Percentiles rank a stretch among this genome's conserved stretches.
Conservation (phyloP, 1,140 invertebrate genomes). For the Anastrepha obliqua region DNA sequence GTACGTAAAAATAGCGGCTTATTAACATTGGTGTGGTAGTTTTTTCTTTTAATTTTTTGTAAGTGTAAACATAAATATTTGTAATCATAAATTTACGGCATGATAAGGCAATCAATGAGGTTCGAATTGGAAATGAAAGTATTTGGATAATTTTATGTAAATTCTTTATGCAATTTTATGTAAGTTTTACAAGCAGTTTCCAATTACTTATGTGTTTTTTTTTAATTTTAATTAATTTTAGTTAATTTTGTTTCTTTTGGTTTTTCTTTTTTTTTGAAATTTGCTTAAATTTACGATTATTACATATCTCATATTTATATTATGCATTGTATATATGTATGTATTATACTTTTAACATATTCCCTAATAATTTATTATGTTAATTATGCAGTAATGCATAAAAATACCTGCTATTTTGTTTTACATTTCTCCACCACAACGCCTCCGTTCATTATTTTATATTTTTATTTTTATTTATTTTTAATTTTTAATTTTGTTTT, state of each 20-base stretch:
- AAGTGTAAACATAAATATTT: constrained; percentile 47
- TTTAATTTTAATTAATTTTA: not conserved
- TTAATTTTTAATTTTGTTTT: not conserved
- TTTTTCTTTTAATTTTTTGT: constrained; percentile 41
- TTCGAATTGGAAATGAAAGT: constrained; percentile 43
- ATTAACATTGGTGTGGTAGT: constrained; percentile 62
- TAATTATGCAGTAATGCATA: constrained; percentile 31
- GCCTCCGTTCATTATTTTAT: not conserved
- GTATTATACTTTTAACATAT: constrained; percentile 35
- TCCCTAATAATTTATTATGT: constrained; percentile 53
- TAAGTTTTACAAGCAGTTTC: not conserved
- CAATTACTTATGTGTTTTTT: not conserved
- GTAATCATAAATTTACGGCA: constrained; percentile 36
- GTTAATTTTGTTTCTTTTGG: constrained; percentile 55
- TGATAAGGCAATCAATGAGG: constrained; percentile 57
- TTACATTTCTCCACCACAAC: constrained; percentile 3
- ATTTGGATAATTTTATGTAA: not conserved
- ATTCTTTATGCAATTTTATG: not conserved
- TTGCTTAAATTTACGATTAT: constrained; percentile 57
- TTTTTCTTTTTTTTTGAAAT: constrained; percentile 57
- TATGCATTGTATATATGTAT: constrained; percentile 5
- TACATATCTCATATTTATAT: not conserved
- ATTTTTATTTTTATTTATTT: not conserved
- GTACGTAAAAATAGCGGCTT: constrained; percentile 55
- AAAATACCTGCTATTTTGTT: constrained; percentile 47